phyloP scores from a whole-genome alignment of 2,888 invertebrate genomes.

The Dasysyrphus albostriatus region DNA sequence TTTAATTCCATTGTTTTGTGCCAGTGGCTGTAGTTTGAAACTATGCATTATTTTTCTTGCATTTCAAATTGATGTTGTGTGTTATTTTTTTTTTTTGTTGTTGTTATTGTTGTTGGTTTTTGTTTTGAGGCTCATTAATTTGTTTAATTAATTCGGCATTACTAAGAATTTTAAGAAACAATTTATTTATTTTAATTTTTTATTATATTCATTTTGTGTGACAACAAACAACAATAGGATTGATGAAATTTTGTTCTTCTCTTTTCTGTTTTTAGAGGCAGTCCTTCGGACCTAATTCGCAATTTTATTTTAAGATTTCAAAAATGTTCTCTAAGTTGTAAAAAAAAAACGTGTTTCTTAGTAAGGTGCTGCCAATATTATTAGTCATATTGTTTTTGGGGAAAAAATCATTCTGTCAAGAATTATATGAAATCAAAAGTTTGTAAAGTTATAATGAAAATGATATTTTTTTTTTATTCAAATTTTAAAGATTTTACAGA shows the following conservation, averaged over 20 bases:
- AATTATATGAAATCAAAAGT: background rate
- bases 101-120: background rate
- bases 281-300: conserved; percentile 45
- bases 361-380: background rate
- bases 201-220: conserved; percentile 8
- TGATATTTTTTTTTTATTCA: too few species aligned
- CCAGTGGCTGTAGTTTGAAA: conserved; percentile 13
- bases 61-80: conserved; percentile 55
- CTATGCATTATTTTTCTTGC: conserved; percentile 52
- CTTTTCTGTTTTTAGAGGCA: conserved; percentile 13
- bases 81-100: background rate
- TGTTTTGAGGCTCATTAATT: conserved; percentile 68
- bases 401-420: background rate
- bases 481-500: too few species aligned
- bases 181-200: conserved; percentile 31
- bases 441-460: too few species aligned
- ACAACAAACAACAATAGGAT: conserved; percentile 44
- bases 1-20: conserved; percentile 68
- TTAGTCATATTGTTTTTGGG: conserved; percentile 1
- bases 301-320: conserved; percentile 24
- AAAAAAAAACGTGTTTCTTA: background rate
- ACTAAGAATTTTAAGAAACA: conserved; percentile 60
- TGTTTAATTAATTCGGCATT: conserved; percentile 71
- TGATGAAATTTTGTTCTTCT: conserved; percentile 33
- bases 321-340: background rate